A percentile compares a stretch with the other conserved stretches of the same genome.
Conservation (phyloP, 2,797 vertebrate species). For the Cyclopterus lumpus region DNA sequence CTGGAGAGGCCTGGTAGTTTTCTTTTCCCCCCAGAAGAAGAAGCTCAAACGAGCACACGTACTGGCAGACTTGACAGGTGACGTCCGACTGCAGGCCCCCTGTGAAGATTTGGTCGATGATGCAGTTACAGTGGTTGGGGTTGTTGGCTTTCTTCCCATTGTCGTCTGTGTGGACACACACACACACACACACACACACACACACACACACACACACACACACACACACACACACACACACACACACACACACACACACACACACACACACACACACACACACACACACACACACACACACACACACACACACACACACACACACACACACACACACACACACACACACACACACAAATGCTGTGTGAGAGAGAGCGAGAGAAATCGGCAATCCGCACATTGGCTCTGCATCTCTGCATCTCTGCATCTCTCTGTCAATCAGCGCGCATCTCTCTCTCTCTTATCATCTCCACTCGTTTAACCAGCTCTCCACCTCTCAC, state of each 20-base stretch:
- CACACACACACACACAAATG: too few relatives aligned
- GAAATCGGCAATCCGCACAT: neutral
- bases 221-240: too few relatives aligned
- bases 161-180: conserved; percentile 80
- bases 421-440: conserved; percentile 11
- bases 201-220: too few relatives aligned
- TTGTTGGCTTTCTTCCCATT: conserved; percentile 98
- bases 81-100: conserved; percentile 96
- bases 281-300: too few relatives aligned
- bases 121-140: conserved; percentile 97
- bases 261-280: too few relatives aligned
- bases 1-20: neutral
- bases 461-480: conserved; percentile 2
- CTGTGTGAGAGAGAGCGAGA: conserved; percentile 25
- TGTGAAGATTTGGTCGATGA: conserved; percentile 98
- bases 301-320: too few relatives aligned
- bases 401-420: too few relatives aligned
- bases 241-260: too few relatives aligned
- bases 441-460: neutral
- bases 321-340: too few relatives aligned
- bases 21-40: neutral
- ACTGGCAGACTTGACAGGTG: conserved; percentile 99
- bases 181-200: too few relatives aligned
- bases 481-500: neutral
- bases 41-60: conserved; percentile 67